Evolutionary conservation across 92 coral and sea anemone genomes (phyloP), one percentile per base, ranked within the genome.

Genomic region (Porites divaricata): DNA sequence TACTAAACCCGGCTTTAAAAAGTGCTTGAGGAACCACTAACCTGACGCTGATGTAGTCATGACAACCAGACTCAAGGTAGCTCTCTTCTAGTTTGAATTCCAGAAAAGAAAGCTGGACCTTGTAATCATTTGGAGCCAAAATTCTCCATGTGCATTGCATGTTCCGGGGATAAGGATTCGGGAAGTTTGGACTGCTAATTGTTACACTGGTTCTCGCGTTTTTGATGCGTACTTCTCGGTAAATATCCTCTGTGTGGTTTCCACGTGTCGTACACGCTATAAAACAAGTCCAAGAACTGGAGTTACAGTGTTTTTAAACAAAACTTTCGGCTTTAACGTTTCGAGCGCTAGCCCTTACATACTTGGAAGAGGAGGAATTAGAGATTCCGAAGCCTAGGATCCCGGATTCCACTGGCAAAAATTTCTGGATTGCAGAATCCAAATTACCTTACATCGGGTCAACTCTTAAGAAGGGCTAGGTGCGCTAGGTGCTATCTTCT

Each of bases 131-230:
- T 1, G 88, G 88, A 16, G 82, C 88, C 11, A 63, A 12, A 53
- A 84, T 84, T 64, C 82, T 75, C 88, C 88, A 84, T 6, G 88
- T 84, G 72, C 88, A 84, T 14, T 84, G 88, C 66, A 84, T 76
- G 76, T 84, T 75, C 76, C 13, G 56, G 50, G 81, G 81, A 61
- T 84, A 84, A n/a, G 66, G 74, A 63, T 74, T 53, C 22, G 88
- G 88, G n/a, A 84, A 84, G 74, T 84, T 67, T 35, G 88, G 88
- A 26, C 88, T 84, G 69, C 88, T 84, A n/a, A 84, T 54, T 13
- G 75, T 84, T 1, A 84, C 88, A 68, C 88, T 84, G 24, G 75
- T 68, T 75, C 81, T 84, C 19, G 82, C 45, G 66, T 84, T 82
- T 59, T 82, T 82, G 22, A 82, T 82, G 52, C 72, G 79, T 11